Evolutionary conservation across 2,797 vertebrate species (phyloP).

Genomic region (Scleropages formosus): DNA sequence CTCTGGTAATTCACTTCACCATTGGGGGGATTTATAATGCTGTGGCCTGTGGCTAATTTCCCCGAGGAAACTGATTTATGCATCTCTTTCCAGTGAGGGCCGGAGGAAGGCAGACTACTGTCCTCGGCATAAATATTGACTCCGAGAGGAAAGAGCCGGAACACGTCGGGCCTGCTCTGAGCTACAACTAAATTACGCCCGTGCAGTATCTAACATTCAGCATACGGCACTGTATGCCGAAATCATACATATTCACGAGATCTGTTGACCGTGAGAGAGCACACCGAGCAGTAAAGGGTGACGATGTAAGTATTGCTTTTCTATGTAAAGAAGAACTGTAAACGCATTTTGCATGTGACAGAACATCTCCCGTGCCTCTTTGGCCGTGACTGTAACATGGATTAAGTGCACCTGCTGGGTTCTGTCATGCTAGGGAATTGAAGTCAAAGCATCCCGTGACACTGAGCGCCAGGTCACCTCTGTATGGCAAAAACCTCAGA

Average conservation of each 20-base stretch:
- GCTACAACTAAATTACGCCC: conserved; percentile 48
- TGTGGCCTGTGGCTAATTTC: conserved; percentile 59
- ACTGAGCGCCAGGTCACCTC: too few relatives aligned
- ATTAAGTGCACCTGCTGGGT: too few relatives aligned
- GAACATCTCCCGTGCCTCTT: too few relatives aligned
- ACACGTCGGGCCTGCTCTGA: conserved; percentile 38
- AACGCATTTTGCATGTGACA: too few relatives aligned
- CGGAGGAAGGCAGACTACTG: conserved; percentile 61
- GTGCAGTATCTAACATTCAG: conserved; percentile 24
- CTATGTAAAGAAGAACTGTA: conserved; percentile 6
- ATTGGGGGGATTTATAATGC: conserved; percentile 54
- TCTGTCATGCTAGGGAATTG: too few relatives aligned
- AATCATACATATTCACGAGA: conserved; percentile 9
- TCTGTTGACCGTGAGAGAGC: too few relatives aligned
- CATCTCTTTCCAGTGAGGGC: conserved; percentile 44
- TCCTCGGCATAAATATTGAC: conserved; percentile 62
- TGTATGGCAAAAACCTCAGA: too few relatives aligned
- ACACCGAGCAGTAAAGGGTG: too few relatives aligned
- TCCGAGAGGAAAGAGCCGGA: conserved; percentile 41
- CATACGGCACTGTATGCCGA: neutral
- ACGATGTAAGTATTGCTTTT: conserved; percentile 36
- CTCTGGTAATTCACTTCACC: conserved; percentile 58
- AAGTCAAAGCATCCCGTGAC: too few relatives aligned
- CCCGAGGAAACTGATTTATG: conserved; percentile 64
- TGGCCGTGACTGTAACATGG: too few relatives aligned